A percentile compares a stretch with the other conserved stretches of the same genome.
phyloP scores from a whole-genome alignment of 1,140 invertebrate genomes.

The Monomorium pharaonis region DNA sequence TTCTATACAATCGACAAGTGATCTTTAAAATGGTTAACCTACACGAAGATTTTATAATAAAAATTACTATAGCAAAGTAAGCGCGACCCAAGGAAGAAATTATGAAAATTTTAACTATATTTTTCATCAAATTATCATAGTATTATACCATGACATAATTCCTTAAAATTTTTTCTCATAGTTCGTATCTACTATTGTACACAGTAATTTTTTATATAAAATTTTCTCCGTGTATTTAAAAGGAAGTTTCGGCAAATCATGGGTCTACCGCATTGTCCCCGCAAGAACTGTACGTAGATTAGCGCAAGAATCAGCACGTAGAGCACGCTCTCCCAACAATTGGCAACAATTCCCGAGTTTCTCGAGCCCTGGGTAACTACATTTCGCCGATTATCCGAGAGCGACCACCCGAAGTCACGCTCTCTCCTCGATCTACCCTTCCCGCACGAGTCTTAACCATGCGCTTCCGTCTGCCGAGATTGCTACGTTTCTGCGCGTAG shows the following conservation, averaged over 20 bases:
- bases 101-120: too few relatives aligned
- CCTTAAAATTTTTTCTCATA: too few relatives aligned
- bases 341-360: not conserved
- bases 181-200: too few relatives aligned
- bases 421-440: constrained; percentile 38
- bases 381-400: constrained; percentile 39
- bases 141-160: too few relatives aligned
- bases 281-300: constrained; percentile 12
- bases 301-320: not conserved
- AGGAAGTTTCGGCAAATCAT: not conserved
- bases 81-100: too few relatives aligned
- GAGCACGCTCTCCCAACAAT: not conserved
- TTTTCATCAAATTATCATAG: too few relatives aligned
- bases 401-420: constrained; percentile 37
- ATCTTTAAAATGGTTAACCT: not conserved
- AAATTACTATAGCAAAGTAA: too few relatives aligned
- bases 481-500: constrained; percentile 44
- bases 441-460: not conserved
- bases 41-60: too few relatives aligned
- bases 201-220: too few relatives aligned
- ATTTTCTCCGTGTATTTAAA: too few relatives aligned
- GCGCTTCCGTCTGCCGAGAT: constrained; percentile 59
- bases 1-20: not conserved
- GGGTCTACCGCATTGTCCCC: not conserved
- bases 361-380: constrained; percentile 27